phyloP scores from a whole-genome alignment of 2,113 vertebrate genomes.

The Pterophyllum scalare region DNA sequence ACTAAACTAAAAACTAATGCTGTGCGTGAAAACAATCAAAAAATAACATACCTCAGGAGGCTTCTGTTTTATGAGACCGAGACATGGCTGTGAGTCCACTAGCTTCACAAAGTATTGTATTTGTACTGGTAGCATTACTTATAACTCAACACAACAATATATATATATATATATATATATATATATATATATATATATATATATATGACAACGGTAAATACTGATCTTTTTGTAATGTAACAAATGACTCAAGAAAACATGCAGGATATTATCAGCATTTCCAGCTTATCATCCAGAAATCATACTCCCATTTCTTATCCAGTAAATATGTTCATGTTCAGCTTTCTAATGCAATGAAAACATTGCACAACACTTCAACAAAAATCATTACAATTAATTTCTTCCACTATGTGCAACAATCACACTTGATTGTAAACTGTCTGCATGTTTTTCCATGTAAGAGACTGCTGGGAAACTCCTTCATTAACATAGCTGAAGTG shows the following conservation, averaged over 20 bases:
- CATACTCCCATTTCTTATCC: conserved; percentile 19
- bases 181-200: too few species aligned
- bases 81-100: too few species aligned
- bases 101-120: too few species aligned
- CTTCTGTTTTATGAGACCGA: too few species aligned
- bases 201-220: too few species aligned
- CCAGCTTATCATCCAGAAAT: conserved; percentile 11
- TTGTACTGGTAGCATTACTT: too few species aligned
- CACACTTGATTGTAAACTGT: neutral
- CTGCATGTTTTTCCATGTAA: neutral
- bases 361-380: conserved; percentile 6
- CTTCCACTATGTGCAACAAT: neutral
- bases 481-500: neutral
- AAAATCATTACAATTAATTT: neutral
- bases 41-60: too few species aligned
- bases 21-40: too few species aligned
- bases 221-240: neutral
- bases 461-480: neutral
- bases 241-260: neutral
- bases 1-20: too few species aligned
- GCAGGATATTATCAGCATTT: neutral
- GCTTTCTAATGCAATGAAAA: conserved; percentile 12
- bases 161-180: too few species aligned
- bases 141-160: neutral
- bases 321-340: neutral